A percentile compares a stretch with the other conserved stretches of the same genome.
Conservation (phyloP, 2,797 vertebrate genomes). For the Clarias fuscus region DNA sequence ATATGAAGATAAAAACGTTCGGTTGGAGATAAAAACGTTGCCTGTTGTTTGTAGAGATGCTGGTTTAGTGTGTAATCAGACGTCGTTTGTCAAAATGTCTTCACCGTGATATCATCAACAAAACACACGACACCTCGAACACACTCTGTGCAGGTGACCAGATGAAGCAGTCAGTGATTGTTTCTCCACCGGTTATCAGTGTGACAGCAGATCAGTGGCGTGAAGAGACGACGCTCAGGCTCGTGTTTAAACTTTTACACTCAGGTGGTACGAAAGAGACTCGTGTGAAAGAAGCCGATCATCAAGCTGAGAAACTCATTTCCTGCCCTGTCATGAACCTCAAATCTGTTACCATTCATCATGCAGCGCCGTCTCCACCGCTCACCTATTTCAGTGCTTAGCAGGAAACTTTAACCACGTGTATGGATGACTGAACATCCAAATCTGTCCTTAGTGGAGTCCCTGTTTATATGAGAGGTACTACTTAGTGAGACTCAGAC, state of each 20-base stretch:
- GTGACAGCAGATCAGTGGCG: background rate
- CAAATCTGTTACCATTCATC: background rate
- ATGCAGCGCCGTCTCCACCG: background rate
- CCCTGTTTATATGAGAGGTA: conserved; percentile 33
- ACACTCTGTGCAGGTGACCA: background rate
- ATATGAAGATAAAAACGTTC: background rate
- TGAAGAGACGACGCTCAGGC: background rate
- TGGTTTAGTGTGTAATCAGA: background rate
- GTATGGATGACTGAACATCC: conserved; percentile 2
- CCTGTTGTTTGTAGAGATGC: background rate
- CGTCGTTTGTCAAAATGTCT: too few relatives aligned
- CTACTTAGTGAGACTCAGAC: conserved; percentile 61
- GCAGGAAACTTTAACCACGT: background rate
- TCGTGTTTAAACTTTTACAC: background rate
- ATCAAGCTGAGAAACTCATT: background rate
- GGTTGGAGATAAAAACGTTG: background rate
- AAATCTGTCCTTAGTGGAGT: conserved; percentile 14
- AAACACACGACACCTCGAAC: background rate
- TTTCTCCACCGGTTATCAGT: too few relatives aligned
- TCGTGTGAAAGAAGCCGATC: background rate
- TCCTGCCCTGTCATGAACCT: background rate
- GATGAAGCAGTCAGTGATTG: background rate
- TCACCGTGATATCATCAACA: background rate
- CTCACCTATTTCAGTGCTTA: background rate
- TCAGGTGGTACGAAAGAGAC: too few relatives aligned